These are phyloP conservation scores for Euzophera pinguis DNA, from an alignment of 2,888 invertebrate genomes.

Conservation along the genomic window DNA sequence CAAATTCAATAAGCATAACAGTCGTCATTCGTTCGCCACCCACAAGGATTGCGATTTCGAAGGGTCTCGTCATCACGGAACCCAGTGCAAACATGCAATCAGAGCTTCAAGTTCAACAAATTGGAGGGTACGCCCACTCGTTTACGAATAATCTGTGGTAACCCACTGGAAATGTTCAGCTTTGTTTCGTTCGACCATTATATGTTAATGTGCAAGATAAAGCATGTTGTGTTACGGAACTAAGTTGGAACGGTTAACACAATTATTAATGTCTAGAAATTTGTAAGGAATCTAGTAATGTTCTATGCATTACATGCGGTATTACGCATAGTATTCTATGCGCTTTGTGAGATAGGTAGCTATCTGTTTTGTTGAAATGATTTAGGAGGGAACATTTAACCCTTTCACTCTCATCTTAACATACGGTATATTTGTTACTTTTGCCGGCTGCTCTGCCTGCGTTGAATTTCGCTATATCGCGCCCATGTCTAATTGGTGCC, in stretches of 20 bases:
- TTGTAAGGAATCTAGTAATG: neutral
- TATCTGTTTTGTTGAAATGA: too few species aligned
- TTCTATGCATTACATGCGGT: neutral
- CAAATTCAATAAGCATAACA: conserved; percentile 44
- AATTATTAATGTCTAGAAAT: neutral
- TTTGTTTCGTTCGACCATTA: conserved; percentile 1
- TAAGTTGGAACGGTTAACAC: neutral
- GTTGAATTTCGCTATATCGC: too few species aligned
- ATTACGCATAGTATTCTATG: too few species aligned
- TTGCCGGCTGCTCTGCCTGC: too few species aligned
- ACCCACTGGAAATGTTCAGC: conserved; percentile 23
- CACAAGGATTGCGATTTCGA: conserved; percentile 44
- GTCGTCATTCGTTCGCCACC: conserved; percentile 46
- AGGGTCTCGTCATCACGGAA: conserved; percentile 44
- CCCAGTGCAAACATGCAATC: conserved; percentile 59
- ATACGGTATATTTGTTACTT: too few species aligned
- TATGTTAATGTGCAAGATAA: neutral
- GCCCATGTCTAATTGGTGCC: too few species aligned
- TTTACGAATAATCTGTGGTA: conserved; percentile 32
- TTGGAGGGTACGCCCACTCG: conserved; percentile 60
- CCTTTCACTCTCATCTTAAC: too few species aligned
- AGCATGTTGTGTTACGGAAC: neutral
- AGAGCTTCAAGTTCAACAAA: conserved; percentile 62
- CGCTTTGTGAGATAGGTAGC: too few species aligned
- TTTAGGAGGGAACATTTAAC: too few species aligned